phyloP scores from a whole-genome alignment of 2,113 vertebrate genomes.

The Zootoca vivipara region DNA sequence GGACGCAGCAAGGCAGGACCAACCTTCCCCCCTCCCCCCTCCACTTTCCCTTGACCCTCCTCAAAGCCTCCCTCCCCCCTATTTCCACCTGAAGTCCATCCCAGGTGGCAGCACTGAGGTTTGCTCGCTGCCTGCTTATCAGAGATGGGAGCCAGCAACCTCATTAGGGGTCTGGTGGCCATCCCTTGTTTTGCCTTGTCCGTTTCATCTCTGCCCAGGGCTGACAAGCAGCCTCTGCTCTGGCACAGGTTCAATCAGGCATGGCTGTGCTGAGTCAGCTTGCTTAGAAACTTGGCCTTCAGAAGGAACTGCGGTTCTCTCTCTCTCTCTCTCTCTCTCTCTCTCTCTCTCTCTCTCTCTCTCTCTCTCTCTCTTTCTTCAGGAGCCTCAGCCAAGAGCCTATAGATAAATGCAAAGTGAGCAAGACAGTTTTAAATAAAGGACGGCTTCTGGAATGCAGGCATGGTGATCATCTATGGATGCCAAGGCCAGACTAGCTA shows the following conservation, averaged over 20 bases:
- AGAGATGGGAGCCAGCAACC: neutral
- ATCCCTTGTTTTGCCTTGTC: conserved; percentile 8
- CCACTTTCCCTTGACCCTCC: neutral
- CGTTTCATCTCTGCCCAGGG: conserved; percentile 18
- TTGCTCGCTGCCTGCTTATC: neutral
- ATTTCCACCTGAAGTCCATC: neutral
- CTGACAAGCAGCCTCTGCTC: neutral
- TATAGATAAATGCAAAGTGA: conserved; percentile 54
- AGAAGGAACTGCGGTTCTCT: neutral
- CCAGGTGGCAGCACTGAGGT: neutral
- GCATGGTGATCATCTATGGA: conserved; percentile 32
- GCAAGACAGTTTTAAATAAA: conserved; percentile 53
- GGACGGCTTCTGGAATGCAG: conserved; percentile 41
- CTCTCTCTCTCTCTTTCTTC: neutral
- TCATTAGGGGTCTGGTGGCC: conserved; percentile 6
- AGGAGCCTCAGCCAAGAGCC: conserved; percentile 34
- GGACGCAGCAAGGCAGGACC: neutral
- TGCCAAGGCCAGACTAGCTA: conserved; percentile 13
- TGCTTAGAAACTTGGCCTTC: conserved; percentile 42
- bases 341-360: neutral
- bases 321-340: neutral
- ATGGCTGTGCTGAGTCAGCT: conserved; percentile 63
- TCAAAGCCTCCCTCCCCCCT: neutral
- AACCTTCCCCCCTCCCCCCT: neutral
- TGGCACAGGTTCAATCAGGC: conserved; percentile 29